phyloP scores from a whole-genome alignment of 2,113 vertebrate genomes.

The Scomber japonicus region DNA sequence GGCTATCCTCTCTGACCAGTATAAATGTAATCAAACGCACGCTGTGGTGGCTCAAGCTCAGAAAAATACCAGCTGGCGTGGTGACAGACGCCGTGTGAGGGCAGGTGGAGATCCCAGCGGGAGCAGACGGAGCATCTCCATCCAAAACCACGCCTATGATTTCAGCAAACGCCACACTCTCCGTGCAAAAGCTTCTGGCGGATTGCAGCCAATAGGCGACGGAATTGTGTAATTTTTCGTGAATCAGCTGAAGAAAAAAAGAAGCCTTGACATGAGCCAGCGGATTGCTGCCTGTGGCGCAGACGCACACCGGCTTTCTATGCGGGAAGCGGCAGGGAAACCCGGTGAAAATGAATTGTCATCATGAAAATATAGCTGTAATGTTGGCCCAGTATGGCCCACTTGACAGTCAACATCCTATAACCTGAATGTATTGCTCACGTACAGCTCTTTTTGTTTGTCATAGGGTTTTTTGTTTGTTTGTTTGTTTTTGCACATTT shows the following conservation, averaged over 20 bases:
- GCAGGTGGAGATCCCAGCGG: conserved; percentile 82
- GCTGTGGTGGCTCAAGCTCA: conserved; percentile 1
- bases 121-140: conserved; percentile 78
- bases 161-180: conserved; percentile 44
- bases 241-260: conserved; percentile 66
- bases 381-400: background rate
- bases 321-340: conserved; percentile 57
- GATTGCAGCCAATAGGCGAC: conserved; percentile 44
- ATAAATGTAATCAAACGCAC: conserved; percentile 21
- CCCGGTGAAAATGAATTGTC: background rate
- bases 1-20: background rate
- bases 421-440: background rate
- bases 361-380: conserved; percentile 3
- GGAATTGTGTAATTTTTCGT: conserved; percentile 38
- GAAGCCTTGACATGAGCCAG: conserved; percentile 58
- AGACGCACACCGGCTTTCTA: conserved; percentile 59
- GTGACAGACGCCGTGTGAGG: conserved; percentile 59
- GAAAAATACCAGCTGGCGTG: conserved; percentile 54
- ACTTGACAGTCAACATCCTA: background rate
- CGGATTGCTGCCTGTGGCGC: conserved; percentile 57
- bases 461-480: background rate
- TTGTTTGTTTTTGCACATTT: background rate
- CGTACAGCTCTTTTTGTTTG: too few species aligned
- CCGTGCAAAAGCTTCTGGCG: conserved; percentile 12
- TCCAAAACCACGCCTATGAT: conserved; percentile 80